These are phyloP conservation scores for Caenorhabditis panamensis DNA, from an alignment of 2,888 invertebrate genomes.

Conservation along the genomic window DNA sequence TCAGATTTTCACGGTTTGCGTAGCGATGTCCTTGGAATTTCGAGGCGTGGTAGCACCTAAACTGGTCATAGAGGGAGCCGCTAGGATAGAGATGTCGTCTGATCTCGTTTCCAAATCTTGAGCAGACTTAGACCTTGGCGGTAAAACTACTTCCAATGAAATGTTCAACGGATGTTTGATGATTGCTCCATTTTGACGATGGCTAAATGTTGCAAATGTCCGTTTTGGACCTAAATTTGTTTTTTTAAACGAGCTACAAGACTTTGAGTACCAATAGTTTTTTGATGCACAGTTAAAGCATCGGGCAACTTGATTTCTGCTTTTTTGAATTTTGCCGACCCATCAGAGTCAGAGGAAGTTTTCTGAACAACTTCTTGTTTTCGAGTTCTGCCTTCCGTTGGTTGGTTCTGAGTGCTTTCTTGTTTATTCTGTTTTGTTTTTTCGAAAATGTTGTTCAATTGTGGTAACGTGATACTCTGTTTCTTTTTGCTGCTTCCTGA, in stretches of 20 bases:
- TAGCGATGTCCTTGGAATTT: constrained; percentile 61
- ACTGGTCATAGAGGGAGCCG: neutral
- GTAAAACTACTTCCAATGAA: constrained; percentile 58
- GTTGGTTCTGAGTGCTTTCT: constrained; percentile 10
- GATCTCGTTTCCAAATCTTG: constrained; percentile 64
- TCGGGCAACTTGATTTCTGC: constrained; percentile 52
- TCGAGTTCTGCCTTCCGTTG: neutral
- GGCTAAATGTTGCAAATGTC: constrained; percentile 65
- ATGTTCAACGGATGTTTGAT: constrained; percentile 55
- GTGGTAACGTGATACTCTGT: constrained; percentile 56
- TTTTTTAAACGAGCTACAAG: neutral
- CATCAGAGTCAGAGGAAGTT: constrained; percentile 56
- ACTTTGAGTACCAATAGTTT: constrained; percentile 1
- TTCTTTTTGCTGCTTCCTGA: constrained; percentile 44
- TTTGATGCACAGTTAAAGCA: constrained; percentile 24
- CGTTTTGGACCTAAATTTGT: constrained; percentile 42
- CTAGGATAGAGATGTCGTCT: too few relatives aligned
- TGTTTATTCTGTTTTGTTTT: constrained; percentile 15
- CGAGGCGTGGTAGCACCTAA: constrained; percentile 7
- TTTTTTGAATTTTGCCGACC: constrained; percentile 33
- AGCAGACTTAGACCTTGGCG: constrained; percentile 67
- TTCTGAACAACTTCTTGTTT: constrained; percentile 28
- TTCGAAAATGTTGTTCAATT: constrained; percentile 39
- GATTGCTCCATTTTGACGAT: constrained; percentile 67
- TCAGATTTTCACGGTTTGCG: constrained; percentile 53